A percentile compares a stretch with the other conserved stretches of the same genome.
These are phyloP conservation scores for Coreoperca whiteheadi DNA, from an alignment of 2,113 vertebrate genomes.

Conservation along the genomic window DNA sequence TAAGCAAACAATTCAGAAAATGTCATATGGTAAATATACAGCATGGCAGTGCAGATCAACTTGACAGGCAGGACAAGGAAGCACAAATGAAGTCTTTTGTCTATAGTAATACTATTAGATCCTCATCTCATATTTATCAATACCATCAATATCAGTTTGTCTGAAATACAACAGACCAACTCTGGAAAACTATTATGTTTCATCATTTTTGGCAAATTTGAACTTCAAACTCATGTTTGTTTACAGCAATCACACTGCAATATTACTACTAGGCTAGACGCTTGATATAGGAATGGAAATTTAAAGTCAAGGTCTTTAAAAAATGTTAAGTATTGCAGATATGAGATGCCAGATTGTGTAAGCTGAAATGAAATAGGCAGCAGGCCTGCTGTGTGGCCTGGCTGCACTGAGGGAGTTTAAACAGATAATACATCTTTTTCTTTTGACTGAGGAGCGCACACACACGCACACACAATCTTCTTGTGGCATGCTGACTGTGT, in stretches of 20 bases:
- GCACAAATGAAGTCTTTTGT: conserved; percentile 5
- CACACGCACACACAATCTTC: conserved; percentile 44
- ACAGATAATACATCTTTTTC: conserved; percentile 80
- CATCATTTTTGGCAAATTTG: conserved; percentile 12
- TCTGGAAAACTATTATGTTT: neutral
- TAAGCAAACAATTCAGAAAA: conserved; percentile 72
- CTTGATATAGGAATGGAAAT: conserved; percentile 53
- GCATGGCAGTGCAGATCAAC: conserved; percentile 30
- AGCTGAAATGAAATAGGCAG: conserved; percentile 60
- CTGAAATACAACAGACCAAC: neutral
- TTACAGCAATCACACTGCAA: conserved; percentile 13
- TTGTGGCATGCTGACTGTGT: conserved; percentile 75
- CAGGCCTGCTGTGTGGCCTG: conserved; percentile 77
- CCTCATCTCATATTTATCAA: conserved; percentile 25
- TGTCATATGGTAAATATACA: conserved; percentile 60
- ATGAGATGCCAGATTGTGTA: conserved; percentile 67
- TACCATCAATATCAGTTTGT: conserved; percentile 3
- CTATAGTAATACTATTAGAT: conserved; percentile 1
- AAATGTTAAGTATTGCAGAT: conserved; percentile 71
- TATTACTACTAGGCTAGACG: conserved; percentile 8
- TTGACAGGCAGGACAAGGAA: conserved; percentile 33
- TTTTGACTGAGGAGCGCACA: conserved; percentile 64
- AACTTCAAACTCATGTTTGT: conserved; percentile 16
- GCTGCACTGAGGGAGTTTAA: conserved; percentile 74
- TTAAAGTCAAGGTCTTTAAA: conserved; percentile 39